A percentile compares a stretch with the other conserved stretches of the same genome.
phyloP scores from a whole-genome alignment of 2,888 invertebrate species.

The Phengaris arion region DNA sequence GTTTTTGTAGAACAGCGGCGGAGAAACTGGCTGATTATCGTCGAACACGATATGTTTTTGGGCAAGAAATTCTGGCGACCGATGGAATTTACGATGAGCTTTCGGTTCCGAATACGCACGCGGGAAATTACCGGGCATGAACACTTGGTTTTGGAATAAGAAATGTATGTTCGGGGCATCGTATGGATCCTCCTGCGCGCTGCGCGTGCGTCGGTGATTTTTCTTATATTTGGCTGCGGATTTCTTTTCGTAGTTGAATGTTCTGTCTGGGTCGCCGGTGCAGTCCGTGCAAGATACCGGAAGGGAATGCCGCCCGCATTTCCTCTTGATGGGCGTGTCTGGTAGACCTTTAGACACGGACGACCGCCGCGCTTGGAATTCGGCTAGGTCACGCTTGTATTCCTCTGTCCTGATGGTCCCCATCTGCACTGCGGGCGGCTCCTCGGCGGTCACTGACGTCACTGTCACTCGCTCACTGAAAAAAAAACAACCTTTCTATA shows the following conservation, averaged over 20 bases:
- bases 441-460: constrained; percentile 48
- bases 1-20: constrained; percentile 62
- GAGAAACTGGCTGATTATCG: constrained; percentile 49
- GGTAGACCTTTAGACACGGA: constrained; percentile 51
- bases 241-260: constrained; percentile 72
- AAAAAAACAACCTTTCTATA: constrained; percentile 27
- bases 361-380: constrained; percentile 72
- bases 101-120: constrained; percentile 56
- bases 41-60: constrained; percentile 62
- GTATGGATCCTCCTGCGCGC: constrained; percentile 52
- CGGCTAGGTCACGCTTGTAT: constrained; percentile 71
- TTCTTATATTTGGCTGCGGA: constrained; percentile 66
- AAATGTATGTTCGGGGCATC: constrained; percentile 70
- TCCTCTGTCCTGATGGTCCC: constrained; percentile 72
- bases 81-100: constrained; percentile 47
- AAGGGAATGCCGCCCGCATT: constrained; percentile 66
- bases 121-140: constrained; percentile 68
- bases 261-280: constrained; percentile 59
- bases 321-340: constrained; percentile 60
- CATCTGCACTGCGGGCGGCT: constrained; percentile 43
- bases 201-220: constrained; percentile 55
- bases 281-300: constrained; percentile 69
- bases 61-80: constrained; percentile 53
- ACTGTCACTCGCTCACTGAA: constrained; percentile 71
- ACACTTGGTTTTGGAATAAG: constrained; percentile 74